Base-by-base conservation (phyloP, 53 echinoderm and acorn worm genomes). In the Echinarachnius parma region DNA sequence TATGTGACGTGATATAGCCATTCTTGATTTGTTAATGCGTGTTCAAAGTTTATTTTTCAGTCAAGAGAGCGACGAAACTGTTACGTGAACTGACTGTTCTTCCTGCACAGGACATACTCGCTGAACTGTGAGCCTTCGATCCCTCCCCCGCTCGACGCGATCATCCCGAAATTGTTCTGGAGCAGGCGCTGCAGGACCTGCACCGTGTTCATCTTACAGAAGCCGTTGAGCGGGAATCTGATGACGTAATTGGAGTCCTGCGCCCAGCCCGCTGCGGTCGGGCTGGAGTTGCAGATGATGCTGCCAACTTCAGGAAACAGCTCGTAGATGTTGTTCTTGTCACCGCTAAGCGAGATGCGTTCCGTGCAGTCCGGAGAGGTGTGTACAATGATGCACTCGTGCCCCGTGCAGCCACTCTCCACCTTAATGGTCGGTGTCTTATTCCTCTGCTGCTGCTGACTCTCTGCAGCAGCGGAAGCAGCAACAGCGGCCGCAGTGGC, bases 291-390 rank as follows among this genome's bases (percentile, higher is more conserved):
- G 52, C 86, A 91, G 59, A 98, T 79, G 59, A 88, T 71, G 61
- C 85, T 98, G 28, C 98, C 88, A 7, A 92, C 90, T 63, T 98
- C 98, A 3, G 98, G 98, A 33, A 98, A 98, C 45, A 92, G 76
- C 47, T 98, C 98, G 20, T 98, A 87, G 55, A 98, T 87, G 52
- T 92, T 62, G 28, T 82, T 86, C 57, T 92, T 98, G 66, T 98
- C 86, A 4, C 98, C 98, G 58, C 98, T 98, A 30, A 98, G 62
- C 20, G 77, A 80, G 49, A 98, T 92, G 28, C 98, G 61, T 67
- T 98, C 98, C 4, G 86, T 89, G 37, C 98, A 98, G 74, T 98
- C 98, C 10, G 98, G 98, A 2, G 91, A 87, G 25, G 90, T 98
- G 63, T 98, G 91, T 0, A 98, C 91, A 33, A 98, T 88, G 34